These are phyloP conservation scores for Gavia stellata DNA, from an alignment of 2,113 vertebrate genomes.

Conservation along the genomic window DNA sequence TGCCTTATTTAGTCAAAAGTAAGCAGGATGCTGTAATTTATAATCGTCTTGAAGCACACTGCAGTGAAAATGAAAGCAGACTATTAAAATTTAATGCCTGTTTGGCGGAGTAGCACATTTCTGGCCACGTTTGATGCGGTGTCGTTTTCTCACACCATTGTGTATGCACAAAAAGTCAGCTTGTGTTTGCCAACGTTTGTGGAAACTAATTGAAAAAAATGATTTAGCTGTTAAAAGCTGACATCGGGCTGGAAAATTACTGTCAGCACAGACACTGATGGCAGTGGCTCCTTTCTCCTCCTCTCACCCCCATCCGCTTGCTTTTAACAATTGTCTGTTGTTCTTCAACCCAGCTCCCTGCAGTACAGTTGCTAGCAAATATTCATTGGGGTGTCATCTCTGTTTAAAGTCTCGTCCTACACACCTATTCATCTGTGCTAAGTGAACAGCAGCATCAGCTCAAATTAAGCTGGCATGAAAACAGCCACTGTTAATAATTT, in stretches of 20 bases:
- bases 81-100: constrained; percentile 76
- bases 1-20: constrained; percentile 74
- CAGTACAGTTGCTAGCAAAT: constrained; percentile 64
- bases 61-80: constrained; percentile 70
- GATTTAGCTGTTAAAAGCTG: constrained; percentile 62
- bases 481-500: constrained; percentile 78
- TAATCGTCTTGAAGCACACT: constrained; percentile 65
- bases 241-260: constrained; percentile 48
- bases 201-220: constrained; percentile 71
- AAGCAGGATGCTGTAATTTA: constrained; percentile 74
- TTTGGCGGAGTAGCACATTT: constrained; percentile 43
- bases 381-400: constrained; percentile 75
- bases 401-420: constrained; percentile 68
- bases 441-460: constrained; percentile 73
- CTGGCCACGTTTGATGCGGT: constrained; percentile 56
- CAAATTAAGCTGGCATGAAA: constrained; percentile 79
- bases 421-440: constrained; percentile 76
- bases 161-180: constrained; percentile 38
- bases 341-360: constrained; percentile 45
- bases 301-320: not conserved
- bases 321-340: constrained; percentile 53
- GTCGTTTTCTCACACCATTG: constrained; percentile 16
- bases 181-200: constrained; percentile 62
- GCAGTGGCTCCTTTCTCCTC: constrained; percentile 16
- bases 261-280: constrained; percentile 8